Conservation (phyloP, 2,888 invertebrate species). For the Eupithecia subfuscata region DNA sequence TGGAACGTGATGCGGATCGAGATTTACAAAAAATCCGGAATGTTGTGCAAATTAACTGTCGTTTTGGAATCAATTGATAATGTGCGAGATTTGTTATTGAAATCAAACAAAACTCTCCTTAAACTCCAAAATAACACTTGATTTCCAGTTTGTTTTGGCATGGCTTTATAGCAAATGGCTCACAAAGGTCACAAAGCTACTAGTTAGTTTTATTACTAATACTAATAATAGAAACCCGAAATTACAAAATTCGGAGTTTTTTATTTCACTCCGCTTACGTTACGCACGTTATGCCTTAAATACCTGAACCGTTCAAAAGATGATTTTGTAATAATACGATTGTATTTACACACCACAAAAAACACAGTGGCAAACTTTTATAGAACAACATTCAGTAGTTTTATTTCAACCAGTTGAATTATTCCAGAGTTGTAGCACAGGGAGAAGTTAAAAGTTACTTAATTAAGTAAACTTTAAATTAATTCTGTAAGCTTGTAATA, state of each 20-base stretch:
- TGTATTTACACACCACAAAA: background rate
- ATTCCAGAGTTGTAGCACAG: conserved; percentile 6
- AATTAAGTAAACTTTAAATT: conserved; percentile 17
- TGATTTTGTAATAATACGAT: background rate
- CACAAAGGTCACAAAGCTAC: background rate
- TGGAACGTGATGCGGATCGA: too few species aligned
- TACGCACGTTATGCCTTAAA: background rate
- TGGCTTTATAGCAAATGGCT: background rate
- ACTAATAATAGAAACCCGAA: background rate
- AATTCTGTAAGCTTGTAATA: conserved; percentile 12
- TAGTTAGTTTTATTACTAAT: background rate
- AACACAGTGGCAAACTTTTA: conserved; percentile 4
- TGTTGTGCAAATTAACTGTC: too few species aligned
- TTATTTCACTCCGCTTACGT: background rate
- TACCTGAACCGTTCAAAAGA: background rate
- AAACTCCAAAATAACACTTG: background rate
- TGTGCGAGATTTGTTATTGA: background rate
- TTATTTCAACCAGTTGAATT: conserved; percentile 14
- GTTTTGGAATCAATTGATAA: too few species aligned
- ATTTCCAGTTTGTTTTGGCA: background rate
- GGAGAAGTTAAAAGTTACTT: conserved; percentile 13
- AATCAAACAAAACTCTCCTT: background rate
- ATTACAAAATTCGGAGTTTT: background rate
- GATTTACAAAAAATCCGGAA: too few species aligned
- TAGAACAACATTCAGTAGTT: conserved; percentile 2